A percentile compares a stretch with the other conserved stretches of the same genome.
Evolutionary conservation across 2,113 vertebrate genomes (phyloP).

Genomic region (Macroglossus sobrinus): DNA sequence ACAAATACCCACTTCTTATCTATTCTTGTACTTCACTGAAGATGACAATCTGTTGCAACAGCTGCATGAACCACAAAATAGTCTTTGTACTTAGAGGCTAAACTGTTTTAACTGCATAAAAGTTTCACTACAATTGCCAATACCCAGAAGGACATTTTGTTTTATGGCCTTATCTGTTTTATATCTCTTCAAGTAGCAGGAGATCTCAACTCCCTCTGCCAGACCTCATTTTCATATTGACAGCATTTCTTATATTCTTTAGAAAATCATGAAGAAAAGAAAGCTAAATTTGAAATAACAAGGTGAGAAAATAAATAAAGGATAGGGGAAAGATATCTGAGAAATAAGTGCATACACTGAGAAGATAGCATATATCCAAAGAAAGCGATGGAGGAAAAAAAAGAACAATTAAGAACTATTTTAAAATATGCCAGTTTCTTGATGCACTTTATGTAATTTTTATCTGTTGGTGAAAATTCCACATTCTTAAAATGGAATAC

Average conservation of each 20-base stretch:
- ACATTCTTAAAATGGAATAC: neutral
- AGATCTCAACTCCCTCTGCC: slow-evolving; percentile 66
- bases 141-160: slow-evolving; percentile 72
- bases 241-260: slow-evolving; percentile 49
- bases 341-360: slow-evolving; percentile 33
- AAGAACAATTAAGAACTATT: neutral
- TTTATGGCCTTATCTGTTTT: slow-evolving; percentile 69
- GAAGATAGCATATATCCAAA: neutral
- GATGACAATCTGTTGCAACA: slow-evolving; percentile 79
- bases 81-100: slow-evolving; percentile 73
- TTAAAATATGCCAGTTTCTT: neutral
- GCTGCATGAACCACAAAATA: slow-evolving; percentile 75
- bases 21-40: slow-evolving; percentile 67
- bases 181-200: slow-evolving; percentile 69
- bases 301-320: slow-evolving; percentile 44
- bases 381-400: neutral
- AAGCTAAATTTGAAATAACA: slow-evolving; percentile 69
- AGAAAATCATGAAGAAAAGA: slow-evolving; percentile 63
- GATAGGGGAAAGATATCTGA: neutral
- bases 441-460: neutral
- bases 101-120: slow-evolving; percentile 74
- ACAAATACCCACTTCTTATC: slow-evolving; percentile 67
- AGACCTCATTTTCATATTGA: slow-evolving; percentile 71
- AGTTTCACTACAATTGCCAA: slow-evolving; percentile 66
- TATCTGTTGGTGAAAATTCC: neutral